Conservation (phyloP, 2,888 invertebrate genomes). For the Lepeophtheirus nordmannii region DNA sequence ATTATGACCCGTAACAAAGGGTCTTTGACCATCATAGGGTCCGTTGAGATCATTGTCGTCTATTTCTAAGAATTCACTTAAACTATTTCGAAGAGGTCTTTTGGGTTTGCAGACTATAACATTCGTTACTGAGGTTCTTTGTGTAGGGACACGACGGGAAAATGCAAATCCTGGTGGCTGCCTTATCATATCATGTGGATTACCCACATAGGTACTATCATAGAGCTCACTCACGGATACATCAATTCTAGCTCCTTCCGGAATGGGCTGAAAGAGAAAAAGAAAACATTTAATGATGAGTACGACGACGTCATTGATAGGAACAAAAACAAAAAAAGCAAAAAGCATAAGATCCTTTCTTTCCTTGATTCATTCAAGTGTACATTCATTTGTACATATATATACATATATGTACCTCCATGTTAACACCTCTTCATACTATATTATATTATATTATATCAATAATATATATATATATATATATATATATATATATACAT, state of each 20-base stretch:
- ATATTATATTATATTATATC: too few species aligned
- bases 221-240: slow-evolving; percentile 87
- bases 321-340: not conserved
- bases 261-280: slow-evolving; percentile 43
- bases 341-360: not conserved
- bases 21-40: slow-evolving; percentile 59
- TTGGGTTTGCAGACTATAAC: slow-evolving; percentile 60
- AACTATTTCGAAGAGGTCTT: slow-evolving; percentile 41
- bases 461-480: too few species aligned
- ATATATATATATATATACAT: too few species aligned
- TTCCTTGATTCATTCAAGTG: not conserved
- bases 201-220: slow-evolving; percentile 86
- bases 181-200: slow-evolving; percentile 70
- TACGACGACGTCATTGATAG: not conserved
- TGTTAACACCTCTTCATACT: too few species aligned
- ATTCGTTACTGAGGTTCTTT: slow-evolving; percentile 58
- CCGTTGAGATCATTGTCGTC: slow-evolving; percentile 36
- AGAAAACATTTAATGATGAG: not conserved
- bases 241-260: slow-evolving; percentile 70
- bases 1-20: slow-evolving; percentile 76
- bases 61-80: slow-evolving; percentile 69
- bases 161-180: slow-evolving; percentile 47
- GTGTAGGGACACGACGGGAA: slow-evolving; percentile 45
- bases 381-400: not conserved
- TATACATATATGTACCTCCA: too few species aligned